Evolutionary conservation across 2,113 vertebrate genomes (phyloP), one percentile per base, ranked within the genome.

Genomic region (Setophaga petechia): DNA sequence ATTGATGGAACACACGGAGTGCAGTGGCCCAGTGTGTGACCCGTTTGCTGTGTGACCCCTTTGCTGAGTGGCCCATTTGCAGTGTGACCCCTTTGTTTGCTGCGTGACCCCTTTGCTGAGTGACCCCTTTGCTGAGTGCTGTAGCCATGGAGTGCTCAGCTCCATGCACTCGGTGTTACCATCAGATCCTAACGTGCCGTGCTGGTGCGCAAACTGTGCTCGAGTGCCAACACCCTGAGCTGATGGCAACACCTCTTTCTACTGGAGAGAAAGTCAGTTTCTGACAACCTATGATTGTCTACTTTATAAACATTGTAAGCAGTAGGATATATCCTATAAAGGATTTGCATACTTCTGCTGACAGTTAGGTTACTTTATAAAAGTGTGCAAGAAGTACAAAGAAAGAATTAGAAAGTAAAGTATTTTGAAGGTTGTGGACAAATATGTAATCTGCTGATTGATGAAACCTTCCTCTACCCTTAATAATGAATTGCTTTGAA

Each of bases 141-240:
- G 25, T 10, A 13, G 33, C 27, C 23, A 0, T 23, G 37, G 51
- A 28, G 55, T 6, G 1, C 54, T n/a, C 14, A 2, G 16, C 24
- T 49, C 24, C 47, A 0, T 15, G 5, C 19, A 0, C 37, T 39
- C 4, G 1, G 6, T 41, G 55, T 20, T 10, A 2, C 14, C 7
- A 28, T 17, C 46, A 41, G 57, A 9, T 61, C 4, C 10, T 2
- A 7, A 14, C 8, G 3, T 3, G 24, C 43, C 3, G 2, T 3
- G 12, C 4, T 20, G 17, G 25, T 15, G 2, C 3, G 10, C 28
- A 5, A 14, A 30, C 55, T 46, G 15, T 11, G 15, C 22, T 13
- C 4, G 3, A 1, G 15, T 31, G 12, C 31, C 0, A 0, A 6
- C 0, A 0, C 31, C 39, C 21, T 12, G 33, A 44, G 21, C 7